Percentiles rank a stretch among this genome's conserved stretches.
Conservation (phyloP, 2,797 vertebrate species). For the Oreochromis grahami region DNA sequence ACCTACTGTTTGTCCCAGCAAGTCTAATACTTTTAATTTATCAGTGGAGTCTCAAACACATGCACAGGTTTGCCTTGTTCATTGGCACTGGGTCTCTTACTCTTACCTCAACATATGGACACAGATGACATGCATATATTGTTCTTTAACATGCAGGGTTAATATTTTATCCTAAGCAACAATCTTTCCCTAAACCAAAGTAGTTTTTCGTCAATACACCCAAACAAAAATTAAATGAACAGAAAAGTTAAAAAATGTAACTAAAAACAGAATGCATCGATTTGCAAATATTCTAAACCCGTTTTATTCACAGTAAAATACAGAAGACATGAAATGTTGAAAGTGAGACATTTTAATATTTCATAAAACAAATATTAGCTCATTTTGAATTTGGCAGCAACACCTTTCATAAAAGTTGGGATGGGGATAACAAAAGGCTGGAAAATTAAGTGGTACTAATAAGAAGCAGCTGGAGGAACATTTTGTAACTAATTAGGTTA, state of each 20-base stretch:
- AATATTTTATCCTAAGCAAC: background rate
- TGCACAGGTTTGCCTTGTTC: background rate
- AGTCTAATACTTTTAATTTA: background rate
- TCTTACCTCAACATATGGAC: background rate
- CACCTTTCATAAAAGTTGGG: background rate
- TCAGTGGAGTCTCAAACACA: background rate
- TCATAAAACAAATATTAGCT: background rate
- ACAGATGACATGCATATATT: background rate
- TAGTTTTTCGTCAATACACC: background rate
- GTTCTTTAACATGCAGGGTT: background rate
- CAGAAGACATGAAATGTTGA: background rate
- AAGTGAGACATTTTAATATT: background rate
- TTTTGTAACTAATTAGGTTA: background rate
- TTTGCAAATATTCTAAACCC: background rate
- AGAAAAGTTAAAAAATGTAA: background rate
- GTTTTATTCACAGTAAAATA: background rate
- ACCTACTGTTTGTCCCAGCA: background rate
- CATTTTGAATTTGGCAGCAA: background rate
- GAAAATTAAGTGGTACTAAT: background rate
- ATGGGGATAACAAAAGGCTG: background rate
- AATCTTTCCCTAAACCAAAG: background rate
- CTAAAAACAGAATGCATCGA: background rate
- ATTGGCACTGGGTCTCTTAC: background rate
- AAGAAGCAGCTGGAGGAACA: background rate
- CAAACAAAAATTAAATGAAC: background rate